Evolutionary conservation across 2,797 vertebrate species (phyloP), one percentile per base, ranked within the genome.

Genomic region (Poecile montanus): DNA sequence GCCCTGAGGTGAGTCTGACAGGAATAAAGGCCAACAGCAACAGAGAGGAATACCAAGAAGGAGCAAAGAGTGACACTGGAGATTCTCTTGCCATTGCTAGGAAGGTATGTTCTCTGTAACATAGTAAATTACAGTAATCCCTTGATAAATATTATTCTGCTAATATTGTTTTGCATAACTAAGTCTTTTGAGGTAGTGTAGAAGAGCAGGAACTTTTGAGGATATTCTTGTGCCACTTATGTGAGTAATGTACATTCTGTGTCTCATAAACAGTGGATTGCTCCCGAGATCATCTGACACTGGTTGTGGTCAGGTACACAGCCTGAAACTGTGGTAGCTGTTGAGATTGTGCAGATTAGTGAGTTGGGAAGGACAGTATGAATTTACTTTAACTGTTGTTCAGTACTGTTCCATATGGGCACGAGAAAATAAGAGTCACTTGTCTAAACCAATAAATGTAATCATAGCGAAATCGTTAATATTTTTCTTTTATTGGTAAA

Each of bases 91-190:
- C 91, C 51, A 10, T 73, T 66, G 14, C 34, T 76, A 96, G 93
- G 54, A 98, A 98, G 97, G 98, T 98, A 97, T 25, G 94, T 74
- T 91, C 79, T 85, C 22, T 1, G 12, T 75, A 81, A 50, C 13
- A 45, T 5, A 15, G 30, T 54, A 22, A 76, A 15, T 32, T 42
- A 3, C 8, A 15, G 4, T 42, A 54, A 32, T n/a, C 9, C 13
- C 4, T 10, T 61, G 27, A 30, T 50, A 36, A 77, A 6, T 68
- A 44, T n/a, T 22, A 8, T 9, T 21, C 10, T 13, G 1, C 3
- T 75, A 23, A 27, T 4, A 10, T 2, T 32, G 10, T 19, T 25
- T 71, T 76, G 29, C 19, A 21, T 10, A 1, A n/a, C 40, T 51
- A 3, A 34, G 30, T 40, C 63, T 77, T 47, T 27, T 58, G 57